Conservation (phyloP, 2,113 vertebrate genomes). For the Lichenostomus cassidix region DNA sequence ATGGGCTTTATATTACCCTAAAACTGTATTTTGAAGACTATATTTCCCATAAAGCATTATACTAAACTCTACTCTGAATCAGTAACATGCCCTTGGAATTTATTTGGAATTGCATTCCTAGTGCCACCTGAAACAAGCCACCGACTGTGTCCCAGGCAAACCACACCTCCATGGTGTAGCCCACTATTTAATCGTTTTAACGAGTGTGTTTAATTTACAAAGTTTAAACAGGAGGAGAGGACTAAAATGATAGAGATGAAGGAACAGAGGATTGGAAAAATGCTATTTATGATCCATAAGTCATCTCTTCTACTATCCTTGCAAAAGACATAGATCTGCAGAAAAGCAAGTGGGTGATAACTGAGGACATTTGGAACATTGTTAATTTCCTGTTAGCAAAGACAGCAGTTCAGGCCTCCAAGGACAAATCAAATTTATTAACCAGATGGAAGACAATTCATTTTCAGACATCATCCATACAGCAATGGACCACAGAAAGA, state of each 20-base stretch:
- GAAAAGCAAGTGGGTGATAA: conserved; percentile 20
- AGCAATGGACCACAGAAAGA: conserved; percentile 3
- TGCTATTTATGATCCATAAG: not conserved
- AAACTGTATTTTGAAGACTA: not conserved
- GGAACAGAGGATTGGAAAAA: not conserved
- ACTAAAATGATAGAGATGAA: not conserved
- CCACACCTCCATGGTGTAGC: not conserved
- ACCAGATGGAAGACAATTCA: conserved; percentile 38
- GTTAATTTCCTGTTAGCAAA: conserved; percentile 32
- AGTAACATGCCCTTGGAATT: not conserved
- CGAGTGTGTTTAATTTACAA: not conserved
- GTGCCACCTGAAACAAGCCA: not conserved
- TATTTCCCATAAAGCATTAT: not conserved
- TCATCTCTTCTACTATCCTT: not conserved
- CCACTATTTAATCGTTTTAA: not conserved
- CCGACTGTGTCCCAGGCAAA: not conserved
- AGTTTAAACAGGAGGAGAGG: not conserved
- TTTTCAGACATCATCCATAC: conserved; percentile 26
- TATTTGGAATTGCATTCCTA: not conserved
- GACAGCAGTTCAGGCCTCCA: conserved; percentile 3
- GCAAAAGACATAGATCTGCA: not conserved
- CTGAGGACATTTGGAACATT: not conserved
- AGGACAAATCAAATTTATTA: conserved; percentile 32
- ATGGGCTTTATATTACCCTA: not conserved
- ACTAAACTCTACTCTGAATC: not conserved